phyloP scores from a whole-genome alignment of 92 coral and sea anemone genomes.

The Palythoa heliodiscus region DNA sequence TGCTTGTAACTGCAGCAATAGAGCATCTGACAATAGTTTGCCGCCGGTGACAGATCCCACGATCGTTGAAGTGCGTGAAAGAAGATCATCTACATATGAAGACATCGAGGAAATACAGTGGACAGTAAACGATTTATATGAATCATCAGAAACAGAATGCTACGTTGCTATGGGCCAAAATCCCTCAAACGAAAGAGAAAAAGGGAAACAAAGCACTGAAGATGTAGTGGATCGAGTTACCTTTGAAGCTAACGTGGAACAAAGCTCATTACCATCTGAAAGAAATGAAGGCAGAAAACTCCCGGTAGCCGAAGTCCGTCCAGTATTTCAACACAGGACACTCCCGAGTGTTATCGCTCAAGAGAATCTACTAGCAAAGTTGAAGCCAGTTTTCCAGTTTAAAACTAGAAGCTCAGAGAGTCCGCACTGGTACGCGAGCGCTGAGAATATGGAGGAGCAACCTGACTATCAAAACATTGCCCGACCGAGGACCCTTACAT shows the following conservation, averaged over 20 bases:
- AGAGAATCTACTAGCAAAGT: slow-evolving; percentile 22
- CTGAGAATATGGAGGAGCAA: neutral
- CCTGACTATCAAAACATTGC: slow-evolving; percentile 20
- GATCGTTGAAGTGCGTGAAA: slow-evolving; percentile 28
- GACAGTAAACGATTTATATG: slow-evolving; percentile 15
- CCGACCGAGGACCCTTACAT: neutral
- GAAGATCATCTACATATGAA: slow-evolving; percentile 32
- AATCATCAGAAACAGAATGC: slow-evolving; percentile 26
- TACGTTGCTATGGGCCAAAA: slow-evolving; percentile 21
- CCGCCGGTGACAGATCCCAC: neutral
- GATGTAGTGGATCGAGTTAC: neutral
- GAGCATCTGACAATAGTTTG: neutral
- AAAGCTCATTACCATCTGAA: slow-evolving; percentile 10
- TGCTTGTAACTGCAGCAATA: slow-evolving; percentile 1
- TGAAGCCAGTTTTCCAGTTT: slow-evolving; percentile 29
- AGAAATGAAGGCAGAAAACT: neutral
- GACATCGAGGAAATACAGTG: slow-evolving; percentile 37
- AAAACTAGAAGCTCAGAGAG: slow-evolving; percentile 11
- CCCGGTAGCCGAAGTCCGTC: slow-evolving; percentile 29
- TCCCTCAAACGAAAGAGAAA: neutral
- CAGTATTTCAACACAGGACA: slow-evolving; percentile 22
- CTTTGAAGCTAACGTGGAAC: neutral
- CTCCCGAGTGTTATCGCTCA: slow-evolving; percentile 10
- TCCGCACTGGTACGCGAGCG: neutral
- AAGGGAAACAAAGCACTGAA: neutral